A percentile compares a stretch with the other conserved stretches of the same genome.
These are phyloP conservation scores for Eurystomus gularis DNA, from an alignment of 2,113 vertebrate genomes.

Conservation along the genomic window DNA sequence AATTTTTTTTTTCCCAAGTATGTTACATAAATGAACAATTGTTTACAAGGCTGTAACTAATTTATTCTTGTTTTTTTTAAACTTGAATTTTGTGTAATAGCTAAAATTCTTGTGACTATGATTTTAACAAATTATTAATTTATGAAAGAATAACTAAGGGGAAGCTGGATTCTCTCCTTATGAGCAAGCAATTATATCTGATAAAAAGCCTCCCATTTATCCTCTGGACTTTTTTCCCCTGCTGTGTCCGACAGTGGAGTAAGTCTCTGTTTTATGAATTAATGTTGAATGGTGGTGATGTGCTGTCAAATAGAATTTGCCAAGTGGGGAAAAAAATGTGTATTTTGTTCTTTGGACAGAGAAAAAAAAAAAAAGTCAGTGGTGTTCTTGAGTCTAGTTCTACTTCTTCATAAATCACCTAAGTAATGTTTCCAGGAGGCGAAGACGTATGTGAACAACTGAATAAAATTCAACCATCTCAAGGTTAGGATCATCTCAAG, in stretches of 20 bases:
- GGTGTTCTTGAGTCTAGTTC: conserved; percentile 44
- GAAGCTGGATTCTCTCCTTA: conserved; percentile 83
- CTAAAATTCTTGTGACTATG: conserved; percentile 76
- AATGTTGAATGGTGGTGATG: conserved; percentile 63
- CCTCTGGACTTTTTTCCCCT: conserved; percentile 11
- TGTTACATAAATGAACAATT: conserved; percentile 82
- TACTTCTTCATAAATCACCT: conserved; percentile 29
- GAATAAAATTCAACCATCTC: conserved; percentile 7
- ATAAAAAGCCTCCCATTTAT: conserved; percentile 52
- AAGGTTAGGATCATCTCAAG: conserved; percentile 27
- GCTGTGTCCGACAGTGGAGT: conserved; percentile 59
- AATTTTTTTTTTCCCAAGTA: conserved; percentile 63
- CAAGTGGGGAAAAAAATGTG: conserved; percentile 43
- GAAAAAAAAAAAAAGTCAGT: conserved; percentile 22
- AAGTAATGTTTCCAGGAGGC: conserved; percentile 55
- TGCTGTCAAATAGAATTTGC: conserved; percentile 64
- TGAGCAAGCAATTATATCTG: conserved; percentile 63
- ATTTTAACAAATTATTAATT: conserved; percentile 82
- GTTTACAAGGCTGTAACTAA: conserved; percentile 87
- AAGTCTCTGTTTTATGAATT: conserved; percentile 57
- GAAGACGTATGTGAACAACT: background rate
- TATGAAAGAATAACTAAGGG: conserved; percentile 78
- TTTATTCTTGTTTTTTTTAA: conserved; percentile 83
- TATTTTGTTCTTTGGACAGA: conserved; percentile 53
- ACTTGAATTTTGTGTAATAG: conserved; percentile 81